Evolutionary conservation across 2,797 vertebrate species (phyloP).

Genomic region (Coranthus polyacanthus): DNA sequence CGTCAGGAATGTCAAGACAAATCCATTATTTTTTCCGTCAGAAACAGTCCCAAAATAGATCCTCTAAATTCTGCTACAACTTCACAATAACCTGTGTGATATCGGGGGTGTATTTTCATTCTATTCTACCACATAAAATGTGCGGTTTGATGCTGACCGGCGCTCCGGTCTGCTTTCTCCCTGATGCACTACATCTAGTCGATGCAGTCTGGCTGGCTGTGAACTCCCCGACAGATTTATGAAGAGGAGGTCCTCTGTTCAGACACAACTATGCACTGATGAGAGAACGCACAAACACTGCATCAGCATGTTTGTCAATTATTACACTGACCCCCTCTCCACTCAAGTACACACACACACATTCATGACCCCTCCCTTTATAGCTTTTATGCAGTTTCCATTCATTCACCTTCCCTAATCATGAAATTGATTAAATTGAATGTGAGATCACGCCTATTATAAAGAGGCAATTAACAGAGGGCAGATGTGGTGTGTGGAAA

Average conservation of each 20-base stretch:
- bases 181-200: neutral
- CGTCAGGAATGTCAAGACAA: too few species aligned
- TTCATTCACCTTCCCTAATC: conserved; percentile 56
- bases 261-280: conserved; percentile 59
- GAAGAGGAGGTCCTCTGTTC: conserved; percentile 44
- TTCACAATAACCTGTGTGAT: too few species aligned
- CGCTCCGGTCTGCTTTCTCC: too few species aligned
- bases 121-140: neutral
- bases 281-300: conserved; percentile 56
- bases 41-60: neutral
- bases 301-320: conserved; percentile 71
- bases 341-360: conserved; percentile 8
- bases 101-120: neutral
- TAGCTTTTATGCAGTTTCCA: conserved; percentile 59
- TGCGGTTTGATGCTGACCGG: too few species aligned
- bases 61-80: neutral
- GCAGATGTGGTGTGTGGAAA: conserved; percentile 66
- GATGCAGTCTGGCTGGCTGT: conserved; percentile 19
- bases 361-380: conserved; percentile 34
- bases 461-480: conserved; percentile 69
- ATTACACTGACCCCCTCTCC: conserved; percentile 36
- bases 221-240: conserved; percentile 56
- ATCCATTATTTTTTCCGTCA: too few species aligned
- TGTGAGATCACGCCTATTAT: conserved; percentile 61
- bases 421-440: conserved; percentile 75